These are phyloP conservation scores for Petrocephalus schoutedeni DNA, from an alignment of 2,797 vertebrate species.

Conservation along the genomic window DNA sequence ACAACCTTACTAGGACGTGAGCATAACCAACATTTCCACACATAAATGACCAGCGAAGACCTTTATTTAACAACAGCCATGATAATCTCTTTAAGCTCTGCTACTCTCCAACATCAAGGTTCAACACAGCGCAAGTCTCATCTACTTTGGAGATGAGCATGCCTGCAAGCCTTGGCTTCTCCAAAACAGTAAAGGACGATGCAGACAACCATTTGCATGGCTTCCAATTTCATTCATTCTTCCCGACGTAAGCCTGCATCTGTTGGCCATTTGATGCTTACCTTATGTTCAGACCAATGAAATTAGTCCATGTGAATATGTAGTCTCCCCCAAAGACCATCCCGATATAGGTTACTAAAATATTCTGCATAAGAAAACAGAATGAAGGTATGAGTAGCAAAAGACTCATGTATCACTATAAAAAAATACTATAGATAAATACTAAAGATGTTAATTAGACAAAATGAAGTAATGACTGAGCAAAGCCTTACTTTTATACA, in stretches of 20 bases:
- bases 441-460: neutral
- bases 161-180: neutral
- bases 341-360: constrained; percentile 91
- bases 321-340: constrained; percentile 97
- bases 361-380: constrained; percentile 69
- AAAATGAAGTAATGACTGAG: neutral
- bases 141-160: neutral
- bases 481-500: constrained; percentile 80
- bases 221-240: neutral
- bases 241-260: neutral
- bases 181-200: neutral
- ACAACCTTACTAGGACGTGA: neutral
- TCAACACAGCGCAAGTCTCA: neutral
- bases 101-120: neutral
- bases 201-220: neutral
- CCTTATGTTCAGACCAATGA: constrained; percentile 95
- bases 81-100: neutral
- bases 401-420: neutral
- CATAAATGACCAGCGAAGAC: neutral
- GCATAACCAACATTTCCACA: neutral
- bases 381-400: neutral
- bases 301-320: constrained; percentile 96
- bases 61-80: neutral
- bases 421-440: neutral
- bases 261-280: constrained; percentile 37